A percentile compares a stretch with the other conserved stretches of the same genome.
Evolutionary conservation across 2,113 vertebrate genomes (phyloP).

Genomic region (Tenrec ecaudatus): DNA sequence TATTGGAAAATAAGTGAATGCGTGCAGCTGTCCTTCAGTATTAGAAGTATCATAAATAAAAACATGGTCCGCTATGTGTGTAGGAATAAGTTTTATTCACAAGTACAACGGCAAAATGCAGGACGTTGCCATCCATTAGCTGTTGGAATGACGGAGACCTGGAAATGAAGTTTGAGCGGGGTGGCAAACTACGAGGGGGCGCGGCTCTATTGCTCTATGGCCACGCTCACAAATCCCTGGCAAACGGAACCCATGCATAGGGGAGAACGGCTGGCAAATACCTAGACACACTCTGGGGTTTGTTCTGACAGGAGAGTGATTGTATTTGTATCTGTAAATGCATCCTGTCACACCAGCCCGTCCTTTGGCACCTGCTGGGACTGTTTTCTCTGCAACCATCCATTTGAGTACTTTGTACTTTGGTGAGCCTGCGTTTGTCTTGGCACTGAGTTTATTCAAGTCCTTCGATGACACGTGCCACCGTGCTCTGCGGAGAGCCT

Average conservation of each 20-base stretch:
- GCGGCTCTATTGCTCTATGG: neutral
- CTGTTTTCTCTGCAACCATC: conserved; percentile 35
- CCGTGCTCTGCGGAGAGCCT: conserved; percentile 30
- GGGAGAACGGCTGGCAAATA: neutral
- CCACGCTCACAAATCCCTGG: neutral
- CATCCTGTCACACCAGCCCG: neutral
- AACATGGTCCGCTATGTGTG: neutral
- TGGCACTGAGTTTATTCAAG: conserved; percentile 57
- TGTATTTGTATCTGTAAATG: neutral
- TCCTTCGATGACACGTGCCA: conserved; percentile 57
- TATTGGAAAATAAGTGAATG: conserved; percentile 31
- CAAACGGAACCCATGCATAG: neutral
- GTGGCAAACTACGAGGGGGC: neutral
- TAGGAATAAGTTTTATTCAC: neutral
- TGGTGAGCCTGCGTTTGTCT: conserved; percentile 57
- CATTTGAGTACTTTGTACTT: conserved; percentile 49
- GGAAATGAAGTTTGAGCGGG: neutral
- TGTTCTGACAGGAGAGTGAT: neutral
- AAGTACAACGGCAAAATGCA: neutral
- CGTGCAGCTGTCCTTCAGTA: conserved; percentile 2
- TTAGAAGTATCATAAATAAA: neutral
- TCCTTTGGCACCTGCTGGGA: neutral
- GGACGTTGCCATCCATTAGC: neutral
- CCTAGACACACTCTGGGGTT: neutral
- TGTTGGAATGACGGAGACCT: neutral